A percentile compares a stretch with the other conserved stretches of the same genome.
phyloP scores from a whole-genome alignment of 1,140 invertebrate genomes.

The Listronotus bonariensis region DNA sequence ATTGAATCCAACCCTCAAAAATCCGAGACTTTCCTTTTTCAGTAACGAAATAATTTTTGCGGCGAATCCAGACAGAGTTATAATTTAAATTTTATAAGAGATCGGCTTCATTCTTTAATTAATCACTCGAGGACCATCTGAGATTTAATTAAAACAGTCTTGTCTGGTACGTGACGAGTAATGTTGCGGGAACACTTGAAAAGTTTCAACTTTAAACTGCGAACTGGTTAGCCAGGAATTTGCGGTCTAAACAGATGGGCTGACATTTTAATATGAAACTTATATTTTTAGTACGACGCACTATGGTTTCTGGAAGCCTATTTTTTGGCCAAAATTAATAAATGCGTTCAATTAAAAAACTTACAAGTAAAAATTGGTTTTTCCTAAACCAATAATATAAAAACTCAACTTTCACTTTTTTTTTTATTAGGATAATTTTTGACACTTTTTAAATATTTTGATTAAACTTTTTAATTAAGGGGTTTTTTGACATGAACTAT shows the following conservation, averaged over 20 bases:
- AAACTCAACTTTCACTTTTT: too few species aligned
- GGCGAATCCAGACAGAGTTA: constrained; percentile 5
- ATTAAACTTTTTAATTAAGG: too few species aligned
- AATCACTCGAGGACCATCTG: constrained; percentile 4
- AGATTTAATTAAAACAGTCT: constrained; percentile 16
- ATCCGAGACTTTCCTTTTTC: too few species aligned
- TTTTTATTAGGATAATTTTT: too few species aligned
- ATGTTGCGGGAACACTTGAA: constrained; percentile 9
- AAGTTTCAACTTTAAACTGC: constrained; percentile 4
- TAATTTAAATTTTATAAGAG: constrained; percentile 8
- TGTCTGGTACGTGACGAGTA: constrained; percentile 11
- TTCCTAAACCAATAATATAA: too few species aligned
- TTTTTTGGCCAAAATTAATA: too few species aligned
- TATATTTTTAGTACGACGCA: neutral
- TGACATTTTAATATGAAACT: neutral
- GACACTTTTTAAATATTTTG: too few species aligned
- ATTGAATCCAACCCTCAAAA: too few species aligned
- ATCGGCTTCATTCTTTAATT: constrained; percentile 10
- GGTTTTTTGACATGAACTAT: too few species aligned
- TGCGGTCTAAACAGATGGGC: constrained; percentile 5
- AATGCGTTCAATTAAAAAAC: too few species aligned
- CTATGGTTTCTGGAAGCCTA: too few species aligned
- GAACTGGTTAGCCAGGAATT: neutral
- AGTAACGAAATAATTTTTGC: neutral
- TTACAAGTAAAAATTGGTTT: too few species aligned